phyloP scores from a whole-genome alignment of 2,888 invertebrate species.

The Copidosoma aretas region DNA sequence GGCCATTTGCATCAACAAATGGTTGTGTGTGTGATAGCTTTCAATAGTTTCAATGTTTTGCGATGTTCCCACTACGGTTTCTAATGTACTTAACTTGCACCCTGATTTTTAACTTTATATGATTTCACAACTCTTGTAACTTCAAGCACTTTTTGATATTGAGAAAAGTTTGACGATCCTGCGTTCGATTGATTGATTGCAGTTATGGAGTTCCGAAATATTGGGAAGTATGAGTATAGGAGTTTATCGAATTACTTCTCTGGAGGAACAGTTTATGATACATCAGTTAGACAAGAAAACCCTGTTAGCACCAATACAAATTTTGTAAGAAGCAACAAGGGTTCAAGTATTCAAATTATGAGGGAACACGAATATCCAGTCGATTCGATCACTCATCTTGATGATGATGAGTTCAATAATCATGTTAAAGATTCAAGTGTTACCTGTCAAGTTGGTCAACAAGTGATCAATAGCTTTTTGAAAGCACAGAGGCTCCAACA shows the following conservation, averaged over 20 bases:
- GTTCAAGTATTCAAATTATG: neutral
- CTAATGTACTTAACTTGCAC: too few species aligned
- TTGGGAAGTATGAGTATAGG: constrained; percentile 33
- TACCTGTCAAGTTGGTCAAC: neutral
- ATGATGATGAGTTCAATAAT: constrained; percentile 36
- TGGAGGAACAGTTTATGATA: constrained; percentile 39
- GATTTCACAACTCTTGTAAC: too few species aligned
- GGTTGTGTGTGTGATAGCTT: too few species aligned
- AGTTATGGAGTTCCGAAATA: constrained; percentile 33
- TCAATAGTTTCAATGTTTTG: too few species aligned
- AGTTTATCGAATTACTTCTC: constrained; percentile 30
- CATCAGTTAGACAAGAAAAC: constrained; percentile 5
- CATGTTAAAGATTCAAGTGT: constrained; percentile 20
- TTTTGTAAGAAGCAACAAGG: too few species aligned
- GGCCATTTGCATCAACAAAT: too few species aligned
- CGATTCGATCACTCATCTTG: constrained; percentile 32
- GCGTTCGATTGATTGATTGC: neutral
- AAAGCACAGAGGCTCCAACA: neutral
- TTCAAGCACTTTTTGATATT: too few species aligned
- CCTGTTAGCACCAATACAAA: neutral
- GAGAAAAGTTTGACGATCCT: neutral
- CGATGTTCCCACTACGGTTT: too few species aligned
- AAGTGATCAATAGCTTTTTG: neutral
- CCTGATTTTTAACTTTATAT: too few species aligned
- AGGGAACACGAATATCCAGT: neutral